Evolutionary conservation across 2,113 vertebrate species (phyloP).

Genomic region (Tor tambroides): DNA sequence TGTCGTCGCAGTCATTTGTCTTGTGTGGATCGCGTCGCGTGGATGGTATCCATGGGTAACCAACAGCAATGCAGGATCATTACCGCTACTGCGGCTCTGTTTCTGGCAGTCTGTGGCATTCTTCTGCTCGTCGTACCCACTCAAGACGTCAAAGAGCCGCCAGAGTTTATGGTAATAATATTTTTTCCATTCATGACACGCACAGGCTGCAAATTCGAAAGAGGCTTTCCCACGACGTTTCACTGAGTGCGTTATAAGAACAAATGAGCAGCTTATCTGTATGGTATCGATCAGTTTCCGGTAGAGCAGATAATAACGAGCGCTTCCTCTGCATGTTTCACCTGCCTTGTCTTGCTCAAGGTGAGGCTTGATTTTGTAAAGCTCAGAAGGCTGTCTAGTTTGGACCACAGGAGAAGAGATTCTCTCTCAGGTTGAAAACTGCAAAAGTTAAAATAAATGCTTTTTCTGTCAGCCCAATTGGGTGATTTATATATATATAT

Average conservation of each 20-base stretch:
- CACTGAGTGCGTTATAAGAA: neutral
- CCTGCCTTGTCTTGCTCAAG: neutral
- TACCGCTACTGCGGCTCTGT: constrained; percentile 66
- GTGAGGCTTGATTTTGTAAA: neutral
- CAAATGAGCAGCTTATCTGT: neutral
- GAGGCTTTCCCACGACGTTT: neutral
- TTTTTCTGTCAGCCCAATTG: neutral
- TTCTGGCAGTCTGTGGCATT: constrained; percentile 77
- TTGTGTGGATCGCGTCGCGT: neutral
- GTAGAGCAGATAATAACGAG: neutral
- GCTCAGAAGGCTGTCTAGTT: neutral
- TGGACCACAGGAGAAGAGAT: neutral
- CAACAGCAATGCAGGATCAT: constrained; percentile 52
- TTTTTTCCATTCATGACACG: neutral
- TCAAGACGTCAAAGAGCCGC: constrained; percentile 68
- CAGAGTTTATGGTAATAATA: constrained; percentile 80
- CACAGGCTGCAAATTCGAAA: neutral
- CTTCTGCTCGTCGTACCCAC: constrained; percentile 79
- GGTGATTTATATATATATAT: no score
- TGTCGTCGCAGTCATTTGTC: constrained; percentile 4
- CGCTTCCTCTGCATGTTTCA: neutral
- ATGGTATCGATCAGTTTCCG: neutral
- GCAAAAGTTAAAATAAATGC: neutral
- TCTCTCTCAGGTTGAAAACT: neutral
- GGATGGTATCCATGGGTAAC: constrained; percentile 42